A percentile compares a stretch with the other conserved stretches of the same genome.
These are phyloP conservation scores for Motacilla alba DNA, from an alignment of 2,113 vertebrate genomes.

Conservation along the genomic window DNA sequence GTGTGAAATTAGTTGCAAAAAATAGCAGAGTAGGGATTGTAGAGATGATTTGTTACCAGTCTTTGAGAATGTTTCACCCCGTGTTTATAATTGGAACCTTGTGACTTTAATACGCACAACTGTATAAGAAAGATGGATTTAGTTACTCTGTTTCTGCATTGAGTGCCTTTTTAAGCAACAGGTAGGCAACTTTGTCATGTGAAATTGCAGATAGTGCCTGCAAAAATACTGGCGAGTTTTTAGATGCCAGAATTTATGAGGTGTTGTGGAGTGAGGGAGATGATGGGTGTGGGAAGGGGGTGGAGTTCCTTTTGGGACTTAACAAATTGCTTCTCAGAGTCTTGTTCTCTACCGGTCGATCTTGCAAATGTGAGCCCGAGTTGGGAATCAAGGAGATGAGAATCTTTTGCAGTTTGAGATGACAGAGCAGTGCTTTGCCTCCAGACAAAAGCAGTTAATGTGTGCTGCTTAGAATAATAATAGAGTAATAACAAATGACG, in stretches of 20 bases:
- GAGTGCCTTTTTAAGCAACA: neutral
- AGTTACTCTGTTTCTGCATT: neutral
- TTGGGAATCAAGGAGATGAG: neutral
- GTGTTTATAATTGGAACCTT: neutral
- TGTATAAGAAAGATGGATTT: neutral
- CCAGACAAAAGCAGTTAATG: neutral
- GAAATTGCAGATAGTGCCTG: neutral
- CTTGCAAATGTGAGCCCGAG: neutral
- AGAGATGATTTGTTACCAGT: neutral
- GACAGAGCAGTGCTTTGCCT: neutral
- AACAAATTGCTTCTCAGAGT: neutral
- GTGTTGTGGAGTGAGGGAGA: neutral
- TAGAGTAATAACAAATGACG: neutral
- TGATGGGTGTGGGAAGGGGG: neutral
- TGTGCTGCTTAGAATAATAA: neutral
- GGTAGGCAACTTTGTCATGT: neutral
- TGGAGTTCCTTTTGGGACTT: neutral
- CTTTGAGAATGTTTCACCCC: neutral
- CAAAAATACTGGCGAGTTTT: neutral
- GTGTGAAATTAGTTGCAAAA: neutral
- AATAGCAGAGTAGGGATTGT: neutral
- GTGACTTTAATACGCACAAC: neutral
- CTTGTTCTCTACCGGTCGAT: neutral
- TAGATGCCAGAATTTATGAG: neutral
- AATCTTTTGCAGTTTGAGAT: neutral